phyloP scores from a whole-genome alignment of 2,113 vertebrate genomes.

The Ptyas mucosa region DNA sequence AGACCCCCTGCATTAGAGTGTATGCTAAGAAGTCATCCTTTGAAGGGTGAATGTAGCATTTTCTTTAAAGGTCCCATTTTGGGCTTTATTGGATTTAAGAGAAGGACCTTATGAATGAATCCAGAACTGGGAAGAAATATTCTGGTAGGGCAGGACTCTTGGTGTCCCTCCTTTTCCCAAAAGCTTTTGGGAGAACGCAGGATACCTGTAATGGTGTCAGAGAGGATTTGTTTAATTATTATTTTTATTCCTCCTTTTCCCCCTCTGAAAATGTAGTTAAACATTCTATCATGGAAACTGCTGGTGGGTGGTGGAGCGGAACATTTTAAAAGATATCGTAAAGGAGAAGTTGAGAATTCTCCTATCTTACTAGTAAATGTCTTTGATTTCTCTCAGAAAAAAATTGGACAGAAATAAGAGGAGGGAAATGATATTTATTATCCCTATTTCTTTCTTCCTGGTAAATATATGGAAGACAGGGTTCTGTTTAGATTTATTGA shows the following conservation, averaged over 20 bases:
- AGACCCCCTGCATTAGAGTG: not conserved
- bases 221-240: not conserved
- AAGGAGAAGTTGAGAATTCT: not conserved
- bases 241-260: not conserved
- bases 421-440: not conserved
- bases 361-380: not conserved
- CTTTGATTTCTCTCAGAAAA: not conserved
- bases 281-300: not conserved
- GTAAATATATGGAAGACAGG: not conserved
- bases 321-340: not conserved
- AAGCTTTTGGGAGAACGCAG: not conserved
- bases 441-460: not conserved
- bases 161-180: not conserved
- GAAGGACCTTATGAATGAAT: not conserved
- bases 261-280: not conserved
- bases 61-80: not conserved
- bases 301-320: not conserved
- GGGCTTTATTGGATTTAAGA: not conserved
- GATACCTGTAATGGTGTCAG: not conserved
- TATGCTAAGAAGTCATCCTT: not conserved
- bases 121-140: not conserved
- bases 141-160: not conserved
- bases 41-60: not conserved
- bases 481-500: not conserved
- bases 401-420: not conserved